phyloP scores from a whole-genome alignment of 37 sponge, comb jelly and placozoan genomes.

The Aplysina aerophoba region DNA sequence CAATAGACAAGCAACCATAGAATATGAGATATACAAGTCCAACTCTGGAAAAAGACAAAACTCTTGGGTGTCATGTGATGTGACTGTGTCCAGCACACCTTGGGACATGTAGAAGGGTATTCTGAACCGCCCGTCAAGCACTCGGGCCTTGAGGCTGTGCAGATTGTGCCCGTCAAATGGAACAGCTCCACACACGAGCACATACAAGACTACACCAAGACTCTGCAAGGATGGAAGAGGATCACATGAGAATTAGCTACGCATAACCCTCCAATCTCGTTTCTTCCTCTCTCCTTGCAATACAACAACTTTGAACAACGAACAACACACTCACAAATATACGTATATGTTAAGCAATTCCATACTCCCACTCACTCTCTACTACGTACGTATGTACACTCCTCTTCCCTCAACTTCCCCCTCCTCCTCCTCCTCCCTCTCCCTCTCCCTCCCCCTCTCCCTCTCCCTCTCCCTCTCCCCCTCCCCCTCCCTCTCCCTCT shows the following conservation, averaged over 20 bases:
- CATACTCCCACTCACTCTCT: conserved; percentile 23
- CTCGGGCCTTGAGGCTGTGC: conserved; percentile 77
- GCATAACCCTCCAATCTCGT: not conserved
- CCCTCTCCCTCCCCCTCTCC: no score
- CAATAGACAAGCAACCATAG: no score
- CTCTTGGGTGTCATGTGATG: not conserved
- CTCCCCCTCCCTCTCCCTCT: not conserved
- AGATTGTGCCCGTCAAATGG: conserved; percentile 97
- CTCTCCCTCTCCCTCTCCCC: not conserved
- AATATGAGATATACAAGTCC: no score
- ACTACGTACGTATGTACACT: conserved; percentile 19
- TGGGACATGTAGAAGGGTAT: conserved; percentile 95
- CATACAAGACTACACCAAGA: conserved; percentile 97
- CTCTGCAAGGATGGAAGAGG: conserved; percentile 61
- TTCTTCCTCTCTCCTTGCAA: no score
- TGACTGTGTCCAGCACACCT: no score
- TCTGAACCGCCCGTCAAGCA: conserved; percentile 86
- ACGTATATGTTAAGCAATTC: not conserved
- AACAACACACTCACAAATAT: not conserved
- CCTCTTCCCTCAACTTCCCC: not conserved
- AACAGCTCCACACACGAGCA: conserved; percentile 93
- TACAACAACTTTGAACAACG: not conserved
- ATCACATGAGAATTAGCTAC: not conserved
- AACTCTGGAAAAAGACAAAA: no score
- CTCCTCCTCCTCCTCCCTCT: no score